These are phyloP conservation scores for Leguminivora glycinivorella DNA, from an alignment of 1,140 invertebrate species.

Conservation along the genomic window DNA sequence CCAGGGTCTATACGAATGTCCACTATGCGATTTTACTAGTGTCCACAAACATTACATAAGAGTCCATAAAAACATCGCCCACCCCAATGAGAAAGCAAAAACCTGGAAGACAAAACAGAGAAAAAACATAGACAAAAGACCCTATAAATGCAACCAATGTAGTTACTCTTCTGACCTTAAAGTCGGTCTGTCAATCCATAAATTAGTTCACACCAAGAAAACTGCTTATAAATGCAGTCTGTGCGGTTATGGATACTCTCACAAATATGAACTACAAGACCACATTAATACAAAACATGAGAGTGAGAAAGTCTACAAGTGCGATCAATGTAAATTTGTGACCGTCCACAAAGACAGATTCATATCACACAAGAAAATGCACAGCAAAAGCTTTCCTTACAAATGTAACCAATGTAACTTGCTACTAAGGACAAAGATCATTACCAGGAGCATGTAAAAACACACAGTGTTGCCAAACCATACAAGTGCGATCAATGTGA, in stretches of 20 bases:
- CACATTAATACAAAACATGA: not conserved
- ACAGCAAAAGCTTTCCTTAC: not conserved
- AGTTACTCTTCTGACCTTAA: not conserved
- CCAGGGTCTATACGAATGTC: not conserved
- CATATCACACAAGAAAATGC: not conserved
- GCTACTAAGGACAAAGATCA: not conserved
- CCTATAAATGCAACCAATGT: not conserved
- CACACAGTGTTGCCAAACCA: not conserved
- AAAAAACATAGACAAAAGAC: not conserved
- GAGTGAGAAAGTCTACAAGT: not conserved
- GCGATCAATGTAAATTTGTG: not conserved
- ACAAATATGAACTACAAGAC: not conserved
- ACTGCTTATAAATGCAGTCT: not conserved
- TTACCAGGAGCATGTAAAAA: not conserved
- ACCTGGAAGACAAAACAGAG: no score
- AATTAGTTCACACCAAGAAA: not conserved
- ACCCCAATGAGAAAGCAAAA: not conserved
- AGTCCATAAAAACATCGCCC: conserved; percentile 3
- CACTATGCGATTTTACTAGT: not conserved
- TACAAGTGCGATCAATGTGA: not conserved
- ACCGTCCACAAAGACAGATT: not conserved
- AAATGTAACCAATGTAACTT: not conserved
- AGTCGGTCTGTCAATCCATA: not conserved
- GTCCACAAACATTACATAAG: not conserved
- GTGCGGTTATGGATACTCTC: not conserved